These are phyloP conservation scores for Malacoraja senta DNA, from an alignment of 2,797 vertebrate species.

Conservation along the genomic window DNA sequence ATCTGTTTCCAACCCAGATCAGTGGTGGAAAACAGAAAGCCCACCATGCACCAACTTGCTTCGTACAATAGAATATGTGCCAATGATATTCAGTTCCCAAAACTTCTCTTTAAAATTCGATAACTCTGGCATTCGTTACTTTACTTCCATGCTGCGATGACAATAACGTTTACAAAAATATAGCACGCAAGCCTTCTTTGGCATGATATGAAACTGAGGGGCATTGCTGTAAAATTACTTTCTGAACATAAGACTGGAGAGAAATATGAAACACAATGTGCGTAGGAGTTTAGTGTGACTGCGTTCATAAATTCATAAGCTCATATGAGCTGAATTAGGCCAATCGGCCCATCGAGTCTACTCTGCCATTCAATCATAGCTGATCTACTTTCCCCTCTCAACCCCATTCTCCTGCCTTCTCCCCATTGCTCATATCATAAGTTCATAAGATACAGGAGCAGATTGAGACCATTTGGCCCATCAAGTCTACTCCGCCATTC, in stretches of 20 bases:
- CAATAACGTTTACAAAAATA: too few relatives aligned
- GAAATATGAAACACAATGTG: background rate
- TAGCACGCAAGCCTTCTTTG: background rate
- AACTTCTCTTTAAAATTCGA: conserved; percentile 16
- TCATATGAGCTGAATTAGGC: too few relatives aligned
- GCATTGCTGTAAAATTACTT: background rate
- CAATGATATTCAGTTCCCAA: conserved; percentile 19
- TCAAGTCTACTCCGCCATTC: too few relatives aligned
- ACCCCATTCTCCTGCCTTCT: too few relatives aligned
- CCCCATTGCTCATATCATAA: too few relatives aligned
- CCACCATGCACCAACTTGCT: background rate
- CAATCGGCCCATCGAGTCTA: too few relatives aligned
- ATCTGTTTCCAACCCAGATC: background rate
- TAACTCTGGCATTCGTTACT: conserved; percentile 1
- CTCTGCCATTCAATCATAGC: too few relatives aligned
- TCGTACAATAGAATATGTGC: background rate
- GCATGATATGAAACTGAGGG: conserved; percentile 25
- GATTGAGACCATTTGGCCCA: too few relatives aligned
- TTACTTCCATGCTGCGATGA: background rate
- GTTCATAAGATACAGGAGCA: too few relatives aligned
- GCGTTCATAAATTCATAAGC: background rate
- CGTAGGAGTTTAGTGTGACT: background rate
- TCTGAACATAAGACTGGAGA: background rate
- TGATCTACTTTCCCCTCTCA: too few relatives aligned
- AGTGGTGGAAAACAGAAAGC: background rate